Conservation (phyloP, 2,797 vertebrate species). For the Anguilla obscura region DNA sequence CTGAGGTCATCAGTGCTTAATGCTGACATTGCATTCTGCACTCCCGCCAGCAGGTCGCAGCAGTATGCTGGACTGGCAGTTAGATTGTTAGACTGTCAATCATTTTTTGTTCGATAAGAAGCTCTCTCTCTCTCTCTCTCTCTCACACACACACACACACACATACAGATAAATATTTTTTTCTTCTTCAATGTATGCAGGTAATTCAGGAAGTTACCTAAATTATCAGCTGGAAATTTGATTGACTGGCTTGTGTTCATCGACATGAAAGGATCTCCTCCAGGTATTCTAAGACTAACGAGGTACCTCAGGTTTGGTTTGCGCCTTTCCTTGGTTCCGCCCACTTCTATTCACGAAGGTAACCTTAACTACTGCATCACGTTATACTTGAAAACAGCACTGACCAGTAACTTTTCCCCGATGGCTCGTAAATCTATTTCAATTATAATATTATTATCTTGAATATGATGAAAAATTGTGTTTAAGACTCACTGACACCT, state of each 20-base stretch:
- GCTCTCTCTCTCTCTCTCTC: background rate
- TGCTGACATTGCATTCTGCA: slow-evolving; percentile 22
- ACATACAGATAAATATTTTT: too few relatives aligned
- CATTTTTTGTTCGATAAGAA: background rate
- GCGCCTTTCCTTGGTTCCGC: slow-evolving; percentile 17
- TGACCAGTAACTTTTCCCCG: background rate
- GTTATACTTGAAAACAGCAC: background rate
- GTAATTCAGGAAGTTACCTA: background rate
- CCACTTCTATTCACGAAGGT: slow-evolving; percentile 33
- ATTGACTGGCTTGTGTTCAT: background rate
- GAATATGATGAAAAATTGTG: background rate
- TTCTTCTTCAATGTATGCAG: background rate
- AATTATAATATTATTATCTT: background rate
- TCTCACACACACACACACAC: background rate
- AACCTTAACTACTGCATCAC: slow-evolving; percentile 23
- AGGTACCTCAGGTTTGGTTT: background rate
- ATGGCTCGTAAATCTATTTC: background rate
- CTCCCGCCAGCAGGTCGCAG: slow-evolving; percentile 23
- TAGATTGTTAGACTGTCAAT: background rate
- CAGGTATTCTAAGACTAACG: too few relatives aligned
- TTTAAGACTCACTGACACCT: background rate
- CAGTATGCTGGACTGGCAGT: slow-evolving; percentile 11
- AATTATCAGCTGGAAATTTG: background rate
- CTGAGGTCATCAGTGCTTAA: background rate
- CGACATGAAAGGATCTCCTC: too few relatives aligned